Conservation (phyloP, 23 tunicate genomes). For the Ciona savignyi region DNA sequence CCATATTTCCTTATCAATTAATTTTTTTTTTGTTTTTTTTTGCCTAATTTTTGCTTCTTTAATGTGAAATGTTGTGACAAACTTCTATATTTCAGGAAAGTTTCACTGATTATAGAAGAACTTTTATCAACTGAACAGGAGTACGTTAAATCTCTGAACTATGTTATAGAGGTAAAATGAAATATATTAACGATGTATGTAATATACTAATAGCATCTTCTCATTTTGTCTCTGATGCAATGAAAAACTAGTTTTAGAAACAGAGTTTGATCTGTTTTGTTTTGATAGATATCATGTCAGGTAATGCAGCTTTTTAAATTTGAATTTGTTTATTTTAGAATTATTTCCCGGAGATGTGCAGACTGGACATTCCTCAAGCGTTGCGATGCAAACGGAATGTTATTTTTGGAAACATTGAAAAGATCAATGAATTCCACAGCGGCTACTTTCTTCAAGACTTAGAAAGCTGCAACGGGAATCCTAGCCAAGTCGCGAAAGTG, state of each 20-base stretch:
- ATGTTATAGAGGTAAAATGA: constrained; percentile 84
- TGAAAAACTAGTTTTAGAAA: too few relatives aligned
- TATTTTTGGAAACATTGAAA: constrained; percentile 97
- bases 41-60: too few relatives aligned
- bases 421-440: constrained; percentile 84
- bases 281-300: too few relatives aligned
- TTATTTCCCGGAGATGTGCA: constrained; percentile 92
- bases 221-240: too few relatives aligned
- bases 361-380: constrained; percentile 90
- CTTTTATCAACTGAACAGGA: constrained; percentile 82
- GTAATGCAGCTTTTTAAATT: too few relatives aligned
- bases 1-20: too few relatives aligned
- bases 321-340: constrained; percentile 94
- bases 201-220: too few relatives aligned
- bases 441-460: constrained; percentile 61
- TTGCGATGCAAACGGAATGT: constrained; percentile 86
- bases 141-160: constrained; percentile 89
- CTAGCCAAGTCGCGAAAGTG: constrained; percentile 60
- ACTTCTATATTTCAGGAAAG: too few relatives aligned
- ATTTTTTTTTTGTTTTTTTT: too few relatives aligned
- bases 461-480: constrained; percentile 51
- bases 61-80: too few relatives aligned
- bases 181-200: too few relatives aligned
- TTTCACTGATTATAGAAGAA: constrained; percentile 65
- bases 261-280: too few relatives aligned